Evolutionary conservation across 2,797 vertebrate genomes (phyloP), one percentile per base, ranked within the genome.

Genomic region (Thamnophis elegans): DNA sequence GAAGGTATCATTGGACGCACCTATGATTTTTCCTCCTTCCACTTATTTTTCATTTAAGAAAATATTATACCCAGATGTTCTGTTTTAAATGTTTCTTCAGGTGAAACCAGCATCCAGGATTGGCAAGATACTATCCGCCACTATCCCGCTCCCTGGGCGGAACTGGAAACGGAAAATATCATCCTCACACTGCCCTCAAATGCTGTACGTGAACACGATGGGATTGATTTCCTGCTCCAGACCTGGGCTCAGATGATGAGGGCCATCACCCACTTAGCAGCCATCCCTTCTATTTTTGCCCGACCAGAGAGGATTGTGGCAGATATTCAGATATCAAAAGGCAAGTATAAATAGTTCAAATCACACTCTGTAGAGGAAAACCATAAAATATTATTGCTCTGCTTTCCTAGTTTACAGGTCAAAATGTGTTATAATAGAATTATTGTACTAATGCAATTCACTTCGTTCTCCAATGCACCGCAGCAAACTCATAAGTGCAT

Each of bases 281-380:
- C 91, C 0, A 94, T 94, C 86, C 92, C 96, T 87, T 93, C 93
- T 56, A 90, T 94, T 4, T 93, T 97, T 88, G 94, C 95, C 28
- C 95, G 96, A 85, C 97, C 96, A 3, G 96, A 97, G 94, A 97
- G 96, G 87, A 95, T 97, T 8, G 96, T 97, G 12, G 94, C 96
- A 0, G 94, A 97, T 5, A 93, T 97, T 89, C 96, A 97, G 90
- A 94, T 97, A 92, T 93, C 96, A 88, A 94, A 89, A 1, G 97
- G 96, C 95, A 90, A 88, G 95, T 96, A 25, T 42, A 68, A 13
- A 11, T 88, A 89, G 10, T 60, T 32, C n/a, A 58, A 16, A 47
- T 9, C 18, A 14, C 14, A 56, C 0, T 0, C 0, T 18, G 5
- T 32, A 18, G 13, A 68, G 62, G 13, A 90, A 28, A 90, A 47